Conservation (phyloP, 2,888 invertebrate species). For the Spicauda simplicius region DNA sequence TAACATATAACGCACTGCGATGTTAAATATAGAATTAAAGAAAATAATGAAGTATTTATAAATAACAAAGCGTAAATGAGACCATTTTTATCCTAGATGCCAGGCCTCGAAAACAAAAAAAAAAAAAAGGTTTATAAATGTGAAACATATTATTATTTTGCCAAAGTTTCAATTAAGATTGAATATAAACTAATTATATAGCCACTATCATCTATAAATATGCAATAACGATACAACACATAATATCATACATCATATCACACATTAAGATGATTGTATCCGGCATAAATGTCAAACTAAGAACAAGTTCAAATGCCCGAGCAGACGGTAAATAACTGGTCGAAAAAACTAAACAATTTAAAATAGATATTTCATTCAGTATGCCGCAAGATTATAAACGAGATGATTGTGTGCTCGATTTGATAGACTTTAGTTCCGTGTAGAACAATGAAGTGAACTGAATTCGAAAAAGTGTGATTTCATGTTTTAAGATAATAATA, state of each 20-base stretch:
- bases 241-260: background rate
- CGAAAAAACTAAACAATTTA: conserved; percentile 10
- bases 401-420: conserved; percentile 40
- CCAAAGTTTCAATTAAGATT: too few relatives aligned
- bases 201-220: too few relatives aligned
- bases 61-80: too few relatives aligned
- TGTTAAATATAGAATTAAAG: too few relatives aligned
- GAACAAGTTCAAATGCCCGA: conserved; percentile 15
- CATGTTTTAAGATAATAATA: background rate
- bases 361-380: conserved; percentile 28
- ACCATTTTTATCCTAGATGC: too few relatives aligned
- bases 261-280: conserved; percentile 1
- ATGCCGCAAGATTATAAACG: conserved; percentile 15
- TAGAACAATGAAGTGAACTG: background rate
- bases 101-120: too few relatives aligned
- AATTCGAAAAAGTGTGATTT: background rate
- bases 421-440: background rate
- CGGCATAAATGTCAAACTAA: conserved; percentile 18
- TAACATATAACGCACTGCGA: too few relatives aligned
- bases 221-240: too few relatives aligned
- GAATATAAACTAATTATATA: too few relatives aligned
- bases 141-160: too few relatives aligned
- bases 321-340: conserved; percentile 8
- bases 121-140: too few relatives aligned
- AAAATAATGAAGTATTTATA: too few relatives aligned